Percentiles rank a stretch among this genome's conserved stretches.
phyloP scores from a whole-genome alignment of 1,140 invertebrate genomes.

The Caenorhabditis elegans region DNA sequence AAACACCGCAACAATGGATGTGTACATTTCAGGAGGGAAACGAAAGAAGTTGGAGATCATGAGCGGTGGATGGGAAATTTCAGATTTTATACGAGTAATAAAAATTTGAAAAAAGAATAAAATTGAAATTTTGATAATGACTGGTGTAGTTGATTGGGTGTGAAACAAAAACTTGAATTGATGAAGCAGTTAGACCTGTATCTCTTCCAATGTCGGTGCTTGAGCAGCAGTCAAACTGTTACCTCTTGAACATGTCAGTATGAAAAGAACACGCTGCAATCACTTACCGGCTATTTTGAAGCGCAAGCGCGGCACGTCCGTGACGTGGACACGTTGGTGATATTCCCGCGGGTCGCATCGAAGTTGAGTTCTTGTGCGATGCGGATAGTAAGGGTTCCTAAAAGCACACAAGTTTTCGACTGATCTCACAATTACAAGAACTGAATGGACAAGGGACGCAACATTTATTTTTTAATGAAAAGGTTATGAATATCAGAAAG shows the following conservation, averaged over 20 bases:
- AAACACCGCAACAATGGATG: conserved; percentile 21
- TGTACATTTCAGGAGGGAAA: not conserved
- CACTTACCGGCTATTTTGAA: conserved; percentile 47
- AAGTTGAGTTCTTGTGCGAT: conserved; percentile 57
- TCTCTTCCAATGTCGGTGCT: conserved; percentile 56
- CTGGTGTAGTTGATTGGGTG: not conserved
- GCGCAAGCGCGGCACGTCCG: conserved; percentile 59
- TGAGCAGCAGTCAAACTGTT: conserved; percentile 44
- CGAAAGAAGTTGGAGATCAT: conserved; percentile 19
- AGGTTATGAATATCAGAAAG: not conserved
- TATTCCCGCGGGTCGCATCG: conserved; percentile 57
- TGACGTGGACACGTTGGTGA: conserved; percentile 64
- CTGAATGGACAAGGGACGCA: not conserved
- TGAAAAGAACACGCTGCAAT: not conserved
- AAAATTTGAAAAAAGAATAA: not conserved
- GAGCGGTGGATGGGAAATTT: conserved; percentile 5
- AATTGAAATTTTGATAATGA: not conserved
- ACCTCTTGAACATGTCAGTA: conserved; percentile 18
- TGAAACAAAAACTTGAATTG: not conserved
- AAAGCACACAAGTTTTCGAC: conserved; percentile 14
- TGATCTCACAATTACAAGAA: not conserved
- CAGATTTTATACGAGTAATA: no score
- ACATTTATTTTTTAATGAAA: not conserved
- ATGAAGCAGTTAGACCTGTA: conserved; percentile 55
- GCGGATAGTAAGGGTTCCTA: conserved; percentile 61